Conservation (phyloP, 2,113 vertebrate species). For the Petroica traversi region DNA sequence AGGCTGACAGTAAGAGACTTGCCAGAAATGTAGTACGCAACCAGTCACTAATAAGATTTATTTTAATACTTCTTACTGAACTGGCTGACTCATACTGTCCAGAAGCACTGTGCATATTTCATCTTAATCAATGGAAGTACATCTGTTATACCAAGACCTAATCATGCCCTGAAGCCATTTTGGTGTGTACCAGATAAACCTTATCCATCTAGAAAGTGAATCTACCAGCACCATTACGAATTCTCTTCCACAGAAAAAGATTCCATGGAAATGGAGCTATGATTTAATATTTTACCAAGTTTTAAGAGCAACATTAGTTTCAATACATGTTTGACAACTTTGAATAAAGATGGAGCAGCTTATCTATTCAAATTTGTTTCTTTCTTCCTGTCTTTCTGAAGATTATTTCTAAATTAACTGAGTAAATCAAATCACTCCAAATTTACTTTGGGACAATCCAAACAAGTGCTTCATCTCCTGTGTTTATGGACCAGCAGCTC, state of each 20-base stretch:
- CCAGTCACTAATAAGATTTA: not conserved
- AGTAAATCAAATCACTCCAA: not conserved
- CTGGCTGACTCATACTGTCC: not conserved
- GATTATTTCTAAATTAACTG: constrained; percentile 24
- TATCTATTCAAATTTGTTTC: not conserved
- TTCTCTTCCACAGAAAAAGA: not conserved
- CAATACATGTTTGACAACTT: not conserved
- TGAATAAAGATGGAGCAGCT: not conserved
- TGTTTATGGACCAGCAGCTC: not conserved
- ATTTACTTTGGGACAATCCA: constrained; percentile 9
- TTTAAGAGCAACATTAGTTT: not conserved
- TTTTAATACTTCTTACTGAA: not conserved
- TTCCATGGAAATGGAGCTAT: not conserved
- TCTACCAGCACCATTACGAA: not conserved
- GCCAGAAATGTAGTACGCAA: not conserved
- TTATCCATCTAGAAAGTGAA: not conserved
- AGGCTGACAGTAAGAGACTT: not conserved
- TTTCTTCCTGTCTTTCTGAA: not conserved
- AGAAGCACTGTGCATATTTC: not conserved
- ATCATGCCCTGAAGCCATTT: not conserved
- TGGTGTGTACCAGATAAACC: not conserved
- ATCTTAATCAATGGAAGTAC: not conserved
- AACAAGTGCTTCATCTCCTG: constrained; percentile 10
- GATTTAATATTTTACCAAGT: not conserved
- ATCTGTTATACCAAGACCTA: not conserved